Evolutionary conservation across 2,113 vertebrate species (phyloP).

Genomic region (Pleuronectes platessa): DNA sequence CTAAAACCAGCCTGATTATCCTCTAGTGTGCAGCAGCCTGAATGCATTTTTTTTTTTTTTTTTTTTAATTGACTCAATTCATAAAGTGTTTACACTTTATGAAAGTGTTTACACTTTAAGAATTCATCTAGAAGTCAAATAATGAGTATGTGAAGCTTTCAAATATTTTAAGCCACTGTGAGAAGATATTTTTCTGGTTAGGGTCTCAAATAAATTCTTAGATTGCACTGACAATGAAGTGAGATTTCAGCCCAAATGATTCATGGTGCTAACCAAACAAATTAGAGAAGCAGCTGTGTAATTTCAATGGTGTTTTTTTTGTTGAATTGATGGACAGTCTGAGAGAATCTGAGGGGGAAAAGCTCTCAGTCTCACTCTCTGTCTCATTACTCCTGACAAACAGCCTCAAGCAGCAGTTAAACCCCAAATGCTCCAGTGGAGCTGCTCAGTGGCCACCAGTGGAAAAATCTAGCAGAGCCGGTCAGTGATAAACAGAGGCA

Average conservation of each 20-base stretch:
- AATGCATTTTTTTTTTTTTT: constrained; percentile 1
- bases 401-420: not conserved
- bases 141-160: constrained; percentile 8
- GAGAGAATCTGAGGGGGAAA: constrained; percentile 5
- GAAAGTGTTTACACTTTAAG: no score
- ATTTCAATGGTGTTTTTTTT: constrained; percentile 3
- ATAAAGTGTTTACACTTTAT: not conserved
- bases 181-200: not conserved
- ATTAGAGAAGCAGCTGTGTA: constrained; percentile 4
- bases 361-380: not conserved
- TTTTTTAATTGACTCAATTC: constrained; percentile 3
- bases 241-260: not conserved
- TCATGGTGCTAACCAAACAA: not conserved
- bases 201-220: not conserved
- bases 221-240: constrained; percentile 1
- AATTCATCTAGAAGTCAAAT: not conserved
- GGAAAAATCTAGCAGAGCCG: constrained; percentile 3
- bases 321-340: not conserved
- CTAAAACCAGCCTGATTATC: no score
- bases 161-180: constrained; percentile 17
- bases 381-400: not conserved
- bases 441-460: not conserved
- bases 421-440: not conserved
- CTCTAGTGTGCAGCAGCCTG: no score
- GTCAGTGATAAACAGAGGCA: constrained; percentile 14